phyloP scores from a whole-genome alignment of 2,797 vertebrate genomes.

The Phrynocephalus guinanensis region DNA sequence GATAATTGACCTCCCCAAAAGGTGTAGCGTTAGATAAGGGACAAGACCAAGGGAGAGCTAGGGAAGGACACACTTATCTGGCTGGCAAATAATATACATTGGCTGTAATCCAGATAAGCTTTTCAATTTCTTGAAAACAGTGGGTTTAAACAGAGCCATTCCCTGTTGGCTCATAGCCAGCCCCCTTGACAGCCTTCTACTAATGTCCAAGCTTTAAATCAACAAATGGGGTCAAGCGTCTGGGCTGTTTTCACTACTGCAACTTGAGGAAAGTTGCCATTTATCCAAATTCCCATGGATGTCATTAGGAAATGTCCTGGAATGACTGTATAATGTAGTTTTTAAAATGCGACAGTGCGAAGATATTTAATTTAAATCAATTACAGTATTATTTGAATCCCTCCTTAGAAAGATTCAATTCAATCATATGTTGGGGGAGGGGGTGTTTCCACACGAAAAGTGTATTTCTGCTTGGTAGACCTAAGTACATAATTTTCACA shows the following conservation, averaged over 20 bases:
- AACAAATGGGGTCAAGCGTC: neutral
- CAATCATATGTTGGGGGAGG: too few relatives aligned
- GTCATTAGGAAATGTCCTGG: neutral
- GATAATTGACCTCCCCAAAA: neutral
- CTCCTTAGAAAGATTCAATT: too few relatives aligned
- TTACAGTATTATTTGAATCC: too few relatives aligned
- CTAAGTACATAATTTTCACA: too few relatives aligned
- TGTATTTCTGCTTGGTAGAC: too few relatives aligned
- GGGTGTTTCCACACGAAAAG: too few relatives aligned
- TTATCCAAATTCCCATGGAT: slow-evolving; percentile 4
- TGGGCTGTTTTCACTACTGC: neutral
- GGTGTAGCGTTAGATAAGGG: neutral
- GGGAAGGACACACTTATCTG: neutral
- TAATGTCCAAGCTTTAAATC: slow-evolving; percentile 5
- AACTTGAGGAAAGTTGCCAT: neutral
- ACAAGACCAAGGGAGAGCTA: neutral
- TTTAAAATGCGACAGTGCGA: neutral
- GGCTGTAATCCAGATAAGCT: neutral
- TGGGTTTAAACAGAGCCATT: neutral
- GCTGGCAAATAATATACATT: neutral
- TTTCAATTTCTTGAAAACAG: neutral
- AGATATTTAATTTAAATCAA: too few relatives aligned
- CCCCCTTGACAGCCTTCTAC: neutral
- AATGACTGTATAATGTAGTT: neutral
- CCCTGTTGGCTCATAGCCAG: neutral